Base-by-base conservation (phyloP, 2,888 invertebrate genomes). In the Hoplodrina ambigua region DNA sequence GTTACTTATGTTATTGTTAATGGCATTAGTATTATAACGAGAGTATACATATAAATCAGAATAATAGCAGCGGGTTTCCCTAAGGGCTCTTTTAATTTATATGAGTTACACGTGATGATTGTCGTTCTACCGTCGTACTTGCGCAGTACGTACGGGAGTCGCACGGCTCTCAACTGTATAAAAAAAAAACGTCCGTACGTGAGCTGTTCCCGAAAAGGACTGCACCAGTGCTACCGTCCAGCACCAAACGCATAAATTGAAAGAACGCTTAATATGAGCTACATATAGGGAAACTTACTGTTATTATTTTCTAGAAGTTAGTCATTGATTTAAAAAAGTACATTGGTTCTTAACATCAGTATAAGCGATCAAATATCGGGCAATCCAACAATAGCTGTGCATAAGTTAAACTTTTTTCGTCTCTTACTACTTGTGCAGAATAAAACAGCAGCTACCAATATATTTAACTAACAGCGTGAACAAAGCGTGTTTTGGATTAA, bases 381-480 rank as follows among this genome's bases (percentile, higher is more conserved):
- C 25, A 46, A 53, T 64, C 33, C 33, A 57, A 49, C 15, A 50
- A 56, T 37, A 74, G 33, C 60, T 46, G 55, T 76, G 59, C 25
- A 52, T 33, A 46, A 75, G 55, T 57, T n/a, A 53, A 30, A 57
- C 15, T 58, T 64, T 17, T 25, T 41, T 17, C 33, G 11, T 53
- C 4, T 50, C 44, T 69, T 17, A 33, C 41, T 44, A 70, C 49
- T 19, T 20, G 50, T 76, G 77, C 44, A 55, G 20, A 37, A 30
- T 49, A 49, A 49, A 62, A 44, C 46, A 33, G 62, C 52, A 44
- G 15, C 61, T 70, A 77, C 13, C 1, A 25, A 10, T 4, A 19
- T 37, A 19, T 37, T 37, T 15, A 10, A 33, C 17, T 11, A 44
- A 11, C 19, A 53, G 72, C 78, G 52, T 78, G 72, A 52, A 70